Conservation (phyloP, 2,888 invertebrate species). For the Spatulosminthurus flaviceps region DNA sequence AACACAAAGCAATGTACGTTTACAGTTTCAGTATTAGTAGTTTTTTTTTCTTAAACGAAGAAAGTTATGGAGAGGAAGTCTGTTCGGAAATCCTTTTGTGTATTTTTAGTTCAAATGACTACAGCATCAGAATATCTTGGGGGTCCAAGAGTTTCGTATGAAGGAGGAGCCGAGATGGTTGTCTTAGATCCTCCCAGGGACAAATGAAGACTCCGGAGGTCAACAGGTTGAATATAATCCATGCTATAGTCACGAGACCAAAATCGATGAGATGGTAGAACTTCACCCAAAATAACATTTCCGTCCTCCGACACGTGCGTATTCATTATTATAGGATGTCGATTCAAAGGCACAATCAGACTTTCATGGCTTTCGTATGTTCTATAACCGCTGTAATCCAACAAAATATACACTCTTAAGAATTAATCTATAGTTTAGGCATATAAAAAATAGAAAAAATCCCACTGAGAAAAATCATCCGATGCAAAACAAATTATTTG, state of each 20-base stretch:
- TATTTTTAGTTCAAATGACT: slow-evolving; percentile 39
- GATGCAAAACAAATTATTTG: background rate
- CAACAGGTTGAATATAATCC: slow-evolving; percentile 47
- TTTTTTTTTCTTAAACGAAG: too few species aligned
- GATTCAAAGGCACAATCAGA: slow-evolving; percentile 42
- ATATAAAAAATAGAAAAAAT: too few species aligned
- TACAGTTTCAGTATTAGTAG: too few species aligned
- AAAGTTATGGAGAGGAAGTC: too few species aligned
- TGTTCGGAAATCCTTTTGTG: background rate
- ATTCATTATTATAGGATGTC: slow-evolving; percentile 34
- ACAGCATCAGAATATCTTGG: slow-evolving; percentile 44
- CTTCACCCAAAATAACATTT: slow-evolving; percentile 26
- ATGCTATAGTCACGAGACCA: slow-evolving; percentile 28
- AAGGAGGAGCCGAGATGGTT: slow-evolving; percentile 36
- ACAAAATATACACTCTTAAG: too few species aligned
- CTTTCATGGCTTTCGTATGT: slow-evolving; percentile 35
- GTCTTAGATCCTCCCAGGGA: background rate
- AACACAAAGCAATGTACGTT: too few species aligned
- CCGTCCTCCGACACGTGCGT: slow-evolving; percentile 39
- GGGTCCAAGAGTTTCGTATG: slow-evolving; percentile 44
- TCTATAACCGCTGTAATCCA: slow-evolving; percentile 13
- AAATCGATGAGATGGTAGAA: background rate
- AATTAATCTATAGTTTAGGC: too few species aligned
- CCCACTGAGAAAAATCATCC: too few species aligned
- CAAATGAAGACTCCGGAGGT: slow-evolving; percentile 22